These are phyloP conservation scores for Hydraecia micacea DNA, from an alignment of 2,888 invertebrate species.

Conservation along the genomic window DNA sequence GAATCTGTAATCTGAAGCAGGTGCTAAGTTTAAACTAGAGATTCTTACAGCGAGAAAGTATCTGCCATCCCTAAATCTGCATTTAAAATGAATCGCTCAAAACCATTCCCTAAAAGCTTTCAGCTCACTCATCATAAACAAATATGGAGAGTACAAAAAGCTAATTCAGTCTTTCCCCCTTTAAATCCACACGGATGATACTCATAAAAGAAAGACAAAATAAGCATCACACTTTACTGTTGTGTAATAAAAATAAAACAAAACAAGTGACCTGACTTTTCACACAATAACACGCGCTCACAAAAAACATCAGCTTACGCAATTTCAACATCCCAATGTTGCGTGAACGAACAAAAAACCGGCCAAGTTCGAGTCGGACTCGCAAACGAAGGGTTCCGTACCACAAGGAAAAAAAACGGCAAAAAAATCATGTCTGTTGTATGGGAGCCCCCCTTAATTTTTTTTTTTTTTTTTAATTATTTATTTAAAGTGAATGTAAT, in stretches of 20 bases:
- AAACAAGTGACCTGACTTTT: slow-evolving; percentile 62
- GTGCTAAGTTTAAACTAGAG: neutral
- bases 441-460: no score
- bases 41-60: neutral
- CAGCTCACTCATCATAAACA: slow-evolving; percentile 15
- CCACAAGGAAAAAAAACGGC: no score
- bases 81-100: neutral
- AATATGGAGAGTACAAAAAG: slow-evolving; percentile 9
- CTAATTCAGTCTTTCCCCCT: slow-evolving; percentile 16
- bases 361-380: no score
- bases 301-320: slow-evolving; percentile 61
- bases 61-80: neutral
- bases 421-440: no score
- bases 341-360: slow-evolving; percentile 69
- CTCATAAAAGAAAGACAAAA: slow-evolving; percentile 11
- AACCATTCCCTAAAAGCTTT: neutral
- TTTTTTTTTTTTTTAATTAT: no score
- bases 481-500: no score
- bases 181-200: slow-evolving; percentile 16
- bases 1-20: slow-evolving; percentile 4
- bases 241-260: slow-evolving; percentile 62
- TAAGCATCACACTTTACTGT: slow-evolving; percentile 27
- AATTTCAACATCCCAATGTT: slow-evolving; percentile 58
- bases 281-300: slow-evolving; percentile 60
- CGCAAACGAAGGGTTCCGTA: no score